Evolutionary conservation across 2,888 invertebrate species (phyloP), one percentile per base, ranked within the genome.

Genomic region (Trileptium ribeirensis): DNA sequence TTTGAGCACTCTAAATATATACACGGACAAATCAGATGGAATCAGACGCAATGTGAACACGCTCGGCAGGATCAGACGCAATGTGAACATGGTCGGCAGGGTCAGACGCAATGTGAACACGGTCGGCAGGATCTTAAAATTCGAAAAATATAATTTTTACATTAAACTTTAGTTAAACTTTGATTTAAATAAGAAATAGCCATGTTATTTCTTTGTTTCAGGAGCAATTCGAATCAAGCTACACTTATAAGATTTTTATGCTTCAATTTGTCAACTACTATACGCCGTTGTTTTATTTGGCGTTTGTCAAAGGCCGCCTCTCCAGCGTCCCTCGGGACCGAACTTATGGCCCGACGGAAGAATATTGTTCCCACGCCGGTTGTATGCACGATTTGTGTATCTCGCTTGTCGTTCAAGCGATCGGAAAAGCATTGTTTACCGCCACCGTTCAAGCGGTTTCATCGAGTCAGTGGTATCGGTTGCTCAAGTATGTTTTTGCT

Each of bases 181-280:
- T n/a, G n/a, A n/a, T n/a, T n/a, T n/a, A n/a, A n/a, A n/a, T n/a
- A n/a, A n/a, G n/a, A n/a, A n/a, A n/a, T n/a, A n/a, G n/a, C n/a
- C n/a, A n/a, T n/a, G n/a, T n/a, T n/a, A n/a, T n/a, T n/a, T n/a
- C n/a, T n/a, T 51, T 51, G 24, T 51, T 51, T 15, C 51, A 96
- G 90, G 94, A 94, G 0, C 95, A 96, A 89, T 96, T 95, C 88
- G 96, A 97, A 88, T 95, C 95, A 89, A 95, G 95, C 0, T 90
- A 96, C 79, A 96, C 96, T 0, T 91, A 96, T 67, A 97, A 97
- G 90, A 94, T 95, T 87, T 93, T 94, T 85, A 92, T 92, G 86
- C 91, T 97, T 19, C 95, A 97, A 90, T 96, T 96, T 90, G 94
- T 96, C 78, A 97, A 97, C 89, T 96, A 95, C 89, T 97, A 96